Evolutionary conservation across 2,797 vertebrate species (phyloP).

Genomic region (Synaphobranchus kaupii): DNA sequence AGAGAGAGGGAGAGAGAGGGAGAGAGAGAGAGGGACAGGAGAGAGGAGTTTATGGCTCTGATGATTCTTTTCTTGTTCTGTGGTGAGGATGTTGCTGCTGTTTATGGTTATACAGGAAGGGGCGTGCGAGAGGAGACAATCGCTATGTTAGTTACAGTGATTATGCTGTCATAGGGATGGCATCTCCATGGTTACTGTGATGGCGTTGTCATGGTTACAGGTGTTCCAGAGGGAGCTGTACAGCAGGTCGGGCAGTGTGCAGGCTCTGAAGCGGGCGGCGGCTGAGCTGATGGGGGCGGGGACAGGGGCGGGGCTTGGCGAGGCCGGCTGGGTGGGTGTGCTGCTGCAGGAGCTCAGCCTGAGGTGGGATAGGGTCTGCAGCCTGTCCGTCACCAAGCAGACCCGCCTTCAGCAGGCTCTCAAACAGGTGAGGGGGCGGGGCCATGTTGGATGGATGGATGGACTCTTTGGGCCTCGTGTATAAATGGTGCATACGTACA

Average conservation of each 20-base stretch:
- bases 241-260: slow-evolving; percentile 89
- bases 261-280: slow-evolving; percentile 91
- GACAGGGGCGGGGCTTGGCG: slow-evolving; percentile 52
- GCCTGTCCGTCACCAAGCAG: slow-evolving; percentile 92
- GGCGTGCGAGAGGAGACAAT: not conserved
- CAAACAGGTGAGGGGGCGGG: slow-evolving; percentile 81
- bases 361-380: slow-evolving; percentile 95
- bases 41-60: not conserved
- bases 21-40: not conserved
- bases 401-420: slow-evolving; percentile 90
- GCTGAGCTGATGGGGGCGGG: slow-evolving; percentile 88
- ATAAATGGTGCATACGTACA: no score
- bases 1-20: not conserved
- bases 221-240: slow-evolving; percentile 96
- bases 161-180: not conserved
- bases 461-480: no score
- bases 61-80: no score
- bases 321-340: slow-evolving; percentile 94
- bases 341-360: slow-evolving; percentile 96
- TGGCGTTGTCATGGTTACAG: slow-evolving; percentile 57
- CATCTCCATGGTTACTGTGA: not conserved
- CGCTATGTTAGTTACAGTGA: not conserved
- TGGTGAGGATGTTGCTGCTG: not conserved
- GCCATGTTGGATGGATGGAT: not conserved
- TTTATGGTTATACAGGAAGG: not conserved